A percentile compares a stretch with the other conserved stretches of the same genome.
Conservation (phyloP, 2,888 invertebrate genomes). For the Ceratothoa steindachneri region DNA sequence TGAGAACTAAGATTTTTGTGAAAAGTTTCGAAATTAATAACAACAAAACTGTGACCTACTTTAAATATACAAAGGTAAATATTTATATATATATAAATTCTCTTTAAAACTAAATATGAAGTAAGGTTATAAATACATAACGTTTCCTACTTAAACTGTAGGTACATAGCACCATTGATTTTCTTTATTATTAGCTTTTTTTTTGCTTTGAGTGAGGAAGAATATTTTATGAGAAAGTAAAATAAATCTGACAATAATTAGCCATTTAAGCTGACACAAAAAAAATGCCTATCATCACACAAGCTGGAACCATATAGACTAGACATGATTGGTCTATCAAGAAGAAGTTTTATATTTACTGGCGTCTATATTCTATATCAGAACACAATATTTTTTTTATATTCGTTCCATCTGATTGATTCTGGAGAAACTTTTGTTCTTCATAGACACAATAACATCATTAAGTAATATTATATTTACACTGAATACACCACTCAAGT, state of each 20-base stretch:
- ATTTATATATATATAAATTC: slow-evolving; percentile 10
- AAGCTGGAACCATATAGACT: background rate
- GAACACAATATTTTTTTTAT: background rate
- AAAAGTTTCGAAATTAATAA: slow-evolving; percentile 8
- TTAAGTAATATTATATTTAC: slow-evolving; percentile 5
- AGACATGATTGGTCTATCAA: background rate
- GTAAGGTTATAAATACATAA: slow-evolving; percentile 8
- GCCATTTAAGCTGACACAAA: background rate
- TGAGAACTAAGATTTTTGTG: background rate
- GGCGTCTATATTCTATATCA: background rate
- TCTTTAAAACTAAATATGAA: background rate
- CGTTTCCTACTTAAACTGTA: background rate
- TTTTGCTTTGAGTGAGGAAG: too few relatives aligned
- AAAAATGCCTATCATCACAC: background rate
- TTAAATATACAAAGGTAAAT: background rate
- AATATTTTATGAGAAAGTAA: background rate
- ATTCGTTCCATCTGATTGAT: background rate
- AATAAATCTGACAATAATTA: background rate
- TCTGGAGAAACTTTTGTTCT: background rate
- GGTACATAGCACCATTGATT: slow-evolving; percentile 15
- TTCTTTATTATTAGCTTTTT: too few relatives aligned
- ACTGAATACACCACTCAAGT: slow-evolving; percentile 1
- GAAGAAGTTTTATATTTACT: background rate
- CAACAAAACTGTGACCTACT: background rate
- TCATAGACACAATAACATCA: background rate